Base-by-base conservation (phyloP, 2,888 invertebrate genomes). In the Candidula unifasciata region DNA sequence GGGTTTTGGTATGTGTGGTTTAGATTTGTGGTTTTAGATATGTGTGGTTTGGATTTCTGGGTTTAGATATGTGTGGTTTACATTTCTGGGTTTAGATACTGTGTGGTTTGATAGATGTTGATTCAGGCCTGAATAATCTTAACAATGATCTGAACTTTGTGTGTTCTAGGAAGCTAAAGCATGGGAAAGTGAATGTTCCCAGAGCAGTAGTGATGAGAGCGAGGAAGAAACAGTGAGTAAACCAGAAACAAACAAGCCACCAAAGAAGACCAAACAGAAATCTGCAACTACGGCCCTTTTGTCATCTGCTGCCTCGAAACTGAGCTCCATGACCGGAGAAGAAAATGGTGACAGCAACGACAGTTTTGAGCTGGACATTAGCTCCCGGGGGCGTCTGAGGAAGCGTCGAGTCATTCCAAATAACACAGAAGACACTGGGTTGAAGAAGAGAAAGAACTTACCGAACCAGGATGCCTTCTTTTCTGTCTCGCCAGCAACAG, bases 401-500 rank as follows among this genome's bases (percentile, higher is more conserved):
- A 93, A 93, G 80, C 87, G 92, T 1, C 82, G 92, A 30, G 87
- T 92, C 57, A 92, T 92, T 80, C 92, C 92, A 35, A 91, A 91
- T 84, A 92, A 92, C 83, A 88, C 87, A 18, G 92, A 92, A 82
- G 92, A 92, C 68, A 89, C 89, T 68, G 85, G 88, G 13, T 82
- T 88, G 27, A 89, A 89, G 37, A 91, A 90, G 87, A 90, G 85
- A 8, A 85, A 85, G 68, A 84, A 84, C 60, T 30, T 83, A 27
- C 74, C 52, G 3, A 81, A 69, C 24, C 81, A 85, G 35, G 77
- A 81, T 1, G 24, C 35, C 8, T 33, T 74, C 52, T 80, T 66
- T 27, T 18, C 37, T 27, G 10, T 76, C 0, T 8, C 52, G 10
- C 33, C 80, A 1, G 8, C 73, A n/a, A 13, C 60, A 27, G 13